These are phyloP conservation scores for Halcyon chelicuti DNA, from an alignment of 2,797 vertebrate genomes.

Conservation along the genomic window DNA sequence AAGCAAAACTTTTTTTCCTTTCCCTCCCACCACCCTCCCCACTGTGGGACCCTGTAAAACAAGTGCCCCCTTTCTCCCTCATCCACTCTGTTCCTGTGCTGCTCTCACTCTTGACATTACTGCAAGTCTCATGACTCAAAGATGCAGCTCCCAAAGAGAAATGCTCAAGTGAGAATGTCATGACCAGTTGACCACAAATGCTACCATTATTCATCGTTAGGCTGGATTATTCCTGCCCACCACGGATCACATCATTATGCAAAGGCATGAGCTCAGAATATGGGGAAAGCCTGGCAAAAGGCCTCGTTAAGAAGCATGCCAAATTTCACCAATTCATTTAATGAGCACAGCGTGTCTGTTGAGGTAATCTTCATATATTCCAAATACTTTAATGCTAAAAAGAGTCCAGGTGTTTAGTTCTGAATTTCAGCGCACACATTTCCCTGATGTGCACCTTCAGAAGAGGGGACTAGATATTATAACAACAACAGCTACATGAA, in stretches of 20 bases:
- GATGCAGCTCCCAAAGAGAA: background rate
- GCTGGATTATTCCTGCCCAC: constrained; percentile 41
- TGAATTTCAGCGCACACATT: background rate
- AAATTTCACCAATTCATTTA: background rate
- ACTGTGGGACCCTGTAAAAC: background rate
- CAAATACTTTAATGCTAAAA: background rate
- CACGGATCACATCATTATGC: constrained; percentile 38
- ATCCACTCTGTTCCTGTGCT: background rate
- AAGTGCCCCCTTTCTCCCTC: constrained; percentile 23
- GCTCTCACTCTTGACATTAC: background rate
- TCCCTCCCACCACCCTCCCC: background rate
- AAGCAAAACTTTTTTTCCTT: background rate
- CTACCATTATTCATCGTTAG: constrained; percentile 43
- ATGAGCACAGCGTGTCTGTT: background rate
- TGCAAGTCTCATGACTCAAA: constrained; percentile 25
- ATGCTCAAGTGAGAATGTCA: constrained; percentile 51
- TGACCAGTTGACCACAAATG: constrained; percentile 55
- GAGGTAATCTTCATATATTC: background rate
- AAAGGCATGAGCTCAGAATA: constrained; percentile 45
- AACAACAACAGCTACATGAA: background rate
- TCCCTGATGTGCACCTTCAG: background rate
- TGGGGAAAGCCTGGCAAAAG: constrained; percentile 6
- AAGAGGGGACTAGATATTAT: background rate
- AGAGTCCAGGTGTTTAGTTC: background rate
- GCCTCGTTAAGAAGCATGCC: background rate